phyloP scores from a whole-genome alignment of 1,140 invertebrate genomes.

The Fopius arisanus region DNA sequence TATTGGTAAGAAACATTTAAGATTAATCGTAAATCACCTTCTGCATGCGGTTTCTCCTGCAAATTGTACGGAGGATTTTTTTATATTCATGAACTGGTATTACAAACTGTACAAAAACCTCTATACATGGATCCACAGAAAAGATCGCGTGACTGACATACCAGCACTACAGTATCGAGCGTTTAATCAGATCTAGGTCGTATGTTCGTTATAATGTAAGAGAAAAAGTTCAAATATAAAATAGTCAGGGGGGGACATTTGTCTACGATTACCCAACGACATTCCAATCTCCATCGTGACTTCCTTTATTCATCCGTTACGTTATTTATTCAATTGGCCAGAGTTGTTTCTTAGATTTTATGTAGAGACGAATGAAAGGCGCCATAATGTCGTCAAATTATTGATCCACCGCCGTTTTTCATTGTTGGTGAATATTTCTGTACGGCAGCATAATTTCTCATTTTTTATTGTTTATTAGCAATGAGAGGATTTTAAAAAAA shows the following conservation, averaged over 20 bases:
- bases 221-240: conserved; percentile 3
- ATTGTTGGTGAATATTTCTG: no score
- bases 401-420: no score
- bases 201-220: background rate
- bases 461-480: no score
- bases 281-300: conserved; percentile 8
- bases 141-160: conserved; percentile 26
- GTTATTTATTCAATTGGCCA: background rate
- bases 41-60: no score
- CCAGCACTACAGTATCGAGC: conserved; percentile 7
- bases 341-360: background rate
- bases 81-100: background rate
- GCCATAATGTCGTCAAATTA: no score
- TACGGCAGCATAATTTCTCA: no score
- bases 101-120: background rate
- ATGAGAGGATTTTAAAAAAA: no score
- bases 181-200: conserved; percentile 30
- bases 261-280: conserved; percentile 2
- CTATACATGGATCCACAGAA: background rate
- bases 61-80: background rate
- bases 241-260: background rate
- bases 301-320: background rate
- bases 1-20: background rate
- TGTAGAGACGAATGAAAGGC: background rate
- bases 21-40: background rate